A percentile compares a stretch with the other conserved stretches of the same genome.
These are phyloP conservation scores for Hirtodrosophila confusa DNA, from an alignment of 2,888 invertebrate genomes.

Conservation along the genomic window DNA sequence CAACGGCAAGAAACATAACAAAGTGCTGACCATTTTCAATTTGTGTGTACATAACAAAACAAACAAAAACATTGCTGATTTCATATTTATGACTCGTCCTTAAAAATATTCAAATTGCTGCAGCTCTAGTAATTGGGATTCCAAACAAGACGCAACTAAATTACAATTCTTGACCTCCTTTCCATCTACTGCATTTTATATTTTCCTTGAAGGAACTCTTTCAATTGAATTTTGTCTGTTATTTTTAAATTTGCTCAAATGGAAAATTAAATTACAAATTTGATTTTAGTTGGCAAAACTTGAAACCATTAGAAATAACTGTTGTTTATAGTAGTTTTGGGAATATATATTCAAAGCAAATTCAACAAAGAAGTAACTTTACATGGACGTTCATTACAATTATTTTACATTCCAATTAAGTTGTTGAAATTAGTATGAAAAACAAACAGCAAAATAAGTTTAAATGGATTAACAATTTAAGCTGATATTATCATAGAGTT, in stretches of 20 bases:
- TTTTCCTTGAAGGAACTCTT: slow-evolving; percentile 45
- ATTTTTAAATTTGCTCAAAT: slow-evolving; percentile 2
- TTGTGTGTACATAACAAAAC: slow-evolving; percentile 39
- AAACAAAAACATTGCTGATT: slow-evolving; percentile 49
- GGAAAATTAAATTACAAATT: neutral
- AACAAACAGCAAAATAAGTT: neutral
- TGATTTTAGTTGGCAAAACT: neutral
- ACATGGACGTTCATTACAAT: neutral
- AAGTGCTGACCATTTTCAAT: slow-evolving; percentile 36
- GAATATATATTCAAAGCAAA: too few relatives aligned
- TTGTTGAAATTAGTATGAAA: neutral
- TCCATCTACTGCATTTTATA: slow-evolving; percentile 47
- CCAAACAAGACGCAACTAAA: slow-evolving; percentile 32
- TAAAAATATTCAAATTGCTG: slow-evolving; percentile 59
- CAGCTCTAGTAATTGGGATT: slow-evolving; percentile 38
- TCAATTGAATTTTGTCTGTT: slow-evolving; percentile 26
- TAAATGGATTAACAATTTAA: too few relatives aligned
- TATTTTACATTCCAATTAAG: neutral
- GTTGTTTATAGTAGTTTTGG: too few relatives aligned
- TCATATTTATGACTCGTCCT: slow-evolving; percentile 63
- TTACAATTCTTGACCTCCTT: slow-evolving; percentile 47
- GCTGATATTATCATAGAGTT: too few relatives aligned
- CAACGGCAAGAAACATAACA: neutral
- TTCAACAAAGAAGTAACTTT: too few relatives aligned
- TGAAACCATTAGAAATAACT: too few relatives aligned